Conservation (phyloP, 2,113 vertebrate species). For the Notechis scutatus region DNA sequence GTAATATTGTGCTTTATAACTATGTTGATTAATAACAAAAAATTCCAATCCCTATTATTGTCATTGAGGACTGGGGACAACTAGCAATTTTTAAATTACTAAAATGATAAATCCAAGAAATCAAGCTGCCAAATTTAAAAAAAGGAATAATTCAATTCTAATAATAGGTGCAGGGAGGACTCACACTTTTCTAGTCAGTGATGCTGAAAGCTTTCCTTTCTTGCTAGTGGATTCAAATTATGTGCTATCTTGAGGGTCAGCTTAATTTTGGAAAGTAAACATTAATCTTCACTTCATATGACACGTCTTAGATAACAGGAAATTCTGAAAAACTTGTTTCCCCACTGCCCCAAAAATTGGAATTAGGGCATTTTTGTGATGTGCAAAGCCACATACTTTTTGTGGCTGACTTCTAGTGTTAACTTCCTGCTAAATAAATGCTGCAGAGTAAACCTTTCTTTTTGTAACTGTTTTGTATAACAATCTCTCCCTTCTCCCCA, state of each 20-base stretch:
- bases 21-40: neutral
- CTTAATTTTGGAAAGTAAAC: neutral
- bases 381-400: neutral
- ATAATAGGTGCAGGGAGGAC: neutral
- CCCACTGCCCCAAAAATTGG: neutral
- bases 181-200: neutral
- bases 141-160: neutral
- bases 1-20: neutral
- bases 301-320: neutral
- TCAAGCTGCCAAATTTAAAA: neutral
- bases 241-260: neutral
- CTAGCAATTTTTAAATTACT: neutral
- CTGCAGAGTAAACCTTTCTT: neutral
- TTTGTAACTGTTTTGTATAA: neutral
- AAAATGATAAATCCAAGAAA: neutral
- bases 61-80: neutral
- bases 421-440: neutral
- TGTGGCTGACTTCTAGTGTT: neutral
- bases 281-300: neutral
- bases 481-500: slow-evolving; percentile 4
- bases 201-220: neutral
- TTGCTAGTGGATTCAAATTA: neutral
- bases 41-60: neutral
- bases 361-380: slow-evolving; percentile 14
- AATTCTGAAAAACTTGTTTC: neutral